phyloP scores from a whole-genome alignment of 2,888 invertebrate genomes.

The Melikaiella ostensackeni region DNA sequence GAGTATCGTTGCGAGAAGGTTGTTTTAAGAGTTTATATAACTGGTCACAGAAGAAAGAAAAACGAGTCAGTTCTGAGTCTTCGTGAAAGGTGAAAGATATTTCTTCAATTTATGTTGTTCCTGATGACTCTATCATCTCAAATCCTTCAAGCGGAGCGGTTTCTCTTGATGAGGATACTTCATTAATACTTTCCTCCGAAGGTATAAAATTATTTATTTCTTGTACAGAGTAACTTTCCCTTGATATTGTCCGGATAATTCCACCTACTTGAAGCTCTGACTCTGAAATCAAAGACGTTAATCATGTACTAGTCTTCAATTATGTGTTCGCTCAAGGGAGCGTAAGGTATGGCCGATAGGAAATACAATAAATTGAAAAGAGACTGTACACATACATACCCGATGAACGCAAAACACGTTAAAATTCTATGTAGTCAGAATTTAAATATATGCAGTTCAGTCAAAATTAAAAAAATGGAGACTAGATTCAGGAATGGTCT shows the following conservation, averaged over 20 bases:
- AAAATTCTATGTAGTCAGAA: too few species aligned
- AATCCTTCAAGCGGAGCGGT: conserved; percentile 1
- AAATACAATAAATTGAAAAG: too few species aligned
- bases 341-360: too few species aligned
- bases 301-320: background rate
- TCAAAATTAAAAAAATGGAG: too few species aligned
- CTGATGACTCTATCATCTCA: conserved; percentile 25
- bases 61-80: background rate
- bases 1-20: background rate
- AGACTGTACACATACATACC: too few species aligned
- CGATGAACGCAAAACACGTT: too few species aligned
- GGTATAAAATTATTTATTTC: background rate
- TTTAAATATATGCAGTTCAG: too few species aligned
- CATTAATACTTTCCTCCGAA: background rate
- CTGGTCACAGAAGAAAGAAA: background rate
- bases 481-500: too few species aligned
- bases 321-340: too few species aligned
- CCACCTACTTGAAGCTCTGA: background rate
- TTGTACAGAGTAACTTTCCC: background rate
- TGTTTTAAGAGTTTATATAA: background rate
- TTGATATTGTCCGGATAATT: too few species aligned
- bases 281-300: background rate
- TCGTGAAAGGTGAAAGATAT: background rate
- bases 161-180: background rate
- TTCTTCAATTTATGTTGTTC: background rate